Base-by-base conservation (phyloP, 2,888 invertebrate species). In the Tenthredo mesomela region DNA sequence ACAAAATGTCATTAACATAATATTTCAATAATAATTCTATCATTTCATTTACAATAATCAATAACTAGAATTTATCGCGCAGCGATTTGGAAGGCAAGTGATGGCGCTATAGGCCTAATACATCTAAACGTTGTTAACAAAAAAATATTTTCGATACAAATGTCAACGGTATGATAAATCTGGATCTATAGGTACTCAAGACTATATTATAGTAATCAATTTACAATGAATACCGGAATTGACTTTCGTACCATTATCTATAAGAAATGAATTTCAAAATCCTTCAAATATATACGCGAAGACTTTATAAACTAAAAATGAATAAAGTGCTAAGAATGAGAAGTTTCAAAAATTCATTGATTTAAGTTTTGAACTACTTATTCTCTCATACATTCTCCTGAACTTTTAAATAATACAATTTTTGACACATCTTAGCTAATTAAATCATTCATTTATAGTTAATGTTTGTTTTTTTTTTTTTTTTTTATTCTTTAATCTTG, bases 61-160 rank as follows among this genome's bases (percentile, higher is more conserved):
- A 83, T 87, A 82, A 82, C 84, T 84, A 84, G 83, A 84, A 58
- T 84, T 29, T 85, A 86, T 87, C 87, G 86, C 87, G 71, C 86
- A 87, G 87, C 86, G 85, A 87, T 85, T 73, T 75, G 40, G 40
- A 84, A 86, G 87, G 87, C 87, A 87, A 87, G 87, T 65, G 61
- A 86, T 86, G 87, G 86, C 87, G 84, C 85, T 86, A 78, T 86
- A 78, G 85, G 87, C 87, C 87, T 86, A 86, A 75, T 70, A 37
- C 47, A 29, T 78, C 73, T 84, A 80, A 80, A 58, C 0, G 15
- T 61, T n/a, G 37, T 40, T 37, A 61, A 40, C 10, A 77, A 50
- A 33, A 77, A 33, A 54, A 15, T 54, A 29, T 7, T n/a, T 54
- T 33, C 15, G 54, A 77, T n/a, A n/a, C 5, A 50, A 54, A 54